These are phyloP conservation scores for Galagoides demidoff DNA, from an alignment of 2,797 vertebrate species.

Conservation along the genomic window DNA sequence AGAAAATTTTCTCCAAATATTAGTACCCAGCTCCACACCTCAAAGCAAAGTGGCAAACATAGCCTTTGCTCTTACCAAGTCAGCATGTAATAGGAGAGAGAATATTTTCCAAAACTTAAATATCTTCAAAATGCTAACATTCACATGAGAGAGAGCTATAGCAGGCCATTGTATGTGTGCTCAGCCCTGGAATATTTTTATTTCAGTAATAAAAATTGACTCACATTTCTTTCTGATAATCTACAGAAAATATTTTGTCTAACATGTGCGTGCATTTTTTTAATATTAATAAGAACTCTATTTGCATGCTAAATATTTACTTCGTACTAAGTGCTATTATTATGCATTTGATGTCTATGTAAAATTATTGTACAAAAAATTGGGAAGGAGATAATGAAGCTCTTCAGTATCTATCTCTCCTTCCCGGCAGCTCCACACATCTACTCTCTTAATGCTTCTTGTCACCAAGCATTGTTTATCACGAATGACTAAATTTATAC, in stretches of 20 bases:
- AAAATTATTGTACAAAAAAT: background rate
- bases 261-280: background rate
- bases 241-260: constrained; percentile 19
- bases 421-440: background rate
- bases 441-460: background rate
- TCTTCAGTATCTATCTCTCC: background rate
- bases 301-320: constrained; percentile 18
- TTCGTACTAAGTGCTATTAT: background rate
- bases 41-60: background rate
- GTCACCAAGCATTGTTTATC: background rate
- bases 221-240: background rate
- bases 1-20: background rate
- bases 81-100: background rate
- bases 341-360: background rate
- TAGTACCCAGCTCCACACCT: background rate
- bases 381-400: background rate
- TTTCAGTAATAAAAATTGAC: constrained; percentile 31
- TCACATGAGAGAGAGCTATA: background rate
- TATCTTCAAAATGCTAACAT: constrained; percentile 32
- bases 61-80: background rate
- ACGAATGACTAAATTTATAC: background rate
- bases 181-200: background rate
- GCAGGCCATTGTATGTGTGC: background rate
- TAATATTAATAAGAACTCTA: background rate
- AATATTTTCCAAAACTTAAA: background rate